Conservation (phyloP, 1,140 invertebrate genomes). For the Ips typographus region DNA sequence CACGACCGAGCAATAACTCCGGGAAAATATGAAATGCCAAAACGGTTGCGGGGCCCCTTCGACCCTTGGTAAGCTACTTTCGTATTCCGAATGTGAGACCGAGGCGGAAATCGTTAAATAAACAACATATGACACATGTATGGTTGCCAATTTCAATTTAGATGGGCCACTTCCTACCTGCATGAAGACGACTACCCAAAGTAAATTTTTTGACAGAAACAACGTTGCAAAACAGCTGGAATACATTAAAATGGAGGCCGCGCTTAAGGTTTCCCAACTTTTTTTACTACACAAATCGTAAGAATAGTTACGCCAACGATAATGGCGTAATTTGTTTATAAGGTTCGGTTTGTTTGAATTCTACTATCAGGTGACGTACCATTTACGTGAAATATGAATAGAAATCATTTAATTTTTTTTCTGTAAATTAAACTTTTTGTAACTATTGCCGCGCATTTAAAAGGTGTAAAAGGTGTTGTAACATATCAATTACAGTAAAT, state of each 20-base stretch:
- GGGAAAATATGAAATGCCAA: conserved; percentile 6
- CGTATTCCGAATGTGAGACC: conserved; percentile 12
- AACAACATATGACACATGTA: conserved; percentile 24
- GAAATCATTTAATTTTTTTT: background rate
- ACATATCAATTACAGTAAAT: conserved; percentile 10
- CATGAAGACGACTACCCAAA: background rate
- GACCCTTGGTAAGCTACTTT: conserved; percentile 4
- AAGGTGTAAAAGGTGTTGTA: conserved; percentile 5
- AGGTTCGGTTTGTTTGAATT: conserved; percentile 20
- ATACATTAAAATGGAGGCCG: conserved; percentile 35
- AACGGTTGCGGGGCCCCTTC: conserved; percentile 1
- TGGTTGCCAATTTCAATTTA: conserved; percentile 18
- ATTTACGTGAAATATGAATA: too few relatives aligned
- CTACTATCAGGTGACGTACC: background rate
- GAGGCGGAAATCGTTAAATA: conserved; percentile 24
- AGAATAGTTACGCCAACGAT: conserved; percentile 27
- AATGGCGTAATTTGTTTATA: conserved; percentile 24
- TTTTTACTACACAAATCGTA: conserved; percentile 33
- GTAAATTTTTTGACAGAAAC: background rate
- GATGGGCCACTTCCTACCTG: background rate
- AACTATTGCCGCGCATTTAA: background rate
- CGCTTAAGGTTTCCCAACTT: conserved; percentile 24
- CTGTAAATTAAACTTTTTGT: background rate
- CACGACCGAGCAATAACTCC: background rate
- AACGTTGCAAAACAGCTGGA: conserved; percentile 29